Conservation (phyloP, 2,888 invertebrate species). For the Phortica okadai region DNA sequence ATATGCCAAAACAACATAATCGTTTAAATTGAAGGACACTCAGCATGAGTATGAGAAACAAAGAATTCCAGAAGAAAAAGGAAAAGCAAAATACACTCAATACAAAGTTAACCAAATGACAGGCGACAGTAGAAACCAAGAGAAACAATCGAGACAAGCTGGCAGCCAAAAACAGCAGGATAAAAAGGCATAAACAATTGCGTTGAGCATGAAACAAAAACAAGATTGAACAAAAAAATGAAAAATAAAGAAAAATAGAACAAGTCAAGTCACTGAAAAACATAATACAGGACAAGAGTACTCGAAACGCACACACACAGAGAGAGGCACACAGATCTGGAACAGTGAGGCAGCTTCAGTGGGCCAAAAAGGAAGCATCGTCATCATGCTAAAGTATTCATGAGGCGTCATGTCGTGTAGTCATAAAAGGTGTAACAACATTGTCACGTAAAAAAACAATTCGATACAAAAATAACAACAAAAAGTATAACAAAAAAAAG, state of each 20-base stretch:
- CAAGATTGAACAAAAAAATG: not conserved
- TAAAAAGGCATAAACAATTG: no score
- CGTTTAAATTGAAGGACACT: no score
- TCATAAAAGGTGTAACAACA: slow-evolving; percentile 25
- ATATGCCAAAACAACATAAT: not conserved
- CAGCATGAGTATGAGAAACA: not conserved
- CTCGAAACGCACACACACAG: not conserved
- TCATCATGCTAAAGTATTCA: slow-evolving; percentile 8
- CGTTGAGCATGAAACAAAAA: not conserved
- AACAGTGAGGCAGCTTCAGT: not conserved
- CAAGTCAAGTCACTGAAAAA: not conserved
- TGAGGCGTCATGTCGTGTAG: slow-evolving; percentile 7
- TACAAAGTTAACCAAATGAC: not conserved
- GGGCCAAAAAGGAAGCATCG: not conserved
- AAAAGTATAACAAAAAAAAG: not conserved
- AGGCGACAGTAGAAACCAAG: not conserved
- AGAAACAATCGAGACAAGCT: not conserved
- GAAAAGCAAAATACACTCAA: not conserved
- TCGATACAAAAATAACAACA: not conserved
- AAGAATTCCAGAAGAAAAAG: not conserved
- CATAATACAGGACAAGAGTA: not conserved
- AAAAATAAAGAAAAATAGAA: not conserved
- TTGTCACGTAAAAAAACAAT: not conserved
- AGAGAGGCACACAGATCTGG: not conserved
- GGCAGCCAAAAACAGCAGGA: not conserved